Conservation (phyloP, 2,888 invertebrate species). For the Drosophila maculinotata region DNA sequence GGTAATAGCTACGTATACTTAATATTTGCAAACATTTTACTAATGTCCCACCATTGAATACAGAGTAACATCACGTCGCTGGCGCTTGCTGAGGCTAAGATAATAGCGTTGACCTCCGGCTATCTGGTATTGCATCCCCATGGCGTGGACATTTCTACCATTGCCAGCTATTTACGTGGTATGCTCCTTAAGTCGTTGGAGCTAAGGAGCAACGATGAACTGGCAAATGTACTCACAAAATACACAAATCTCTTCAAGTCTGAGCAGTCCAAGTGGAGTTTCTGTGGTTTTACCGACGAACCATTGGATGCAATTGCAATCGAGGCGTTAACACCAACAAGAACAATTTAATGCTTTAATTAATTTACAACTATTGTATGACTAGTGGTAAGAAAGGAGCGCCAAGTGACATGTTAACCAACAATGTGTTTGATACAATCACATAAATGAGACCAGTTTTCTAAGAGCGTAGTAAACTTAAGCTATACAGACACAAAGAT, state of each 20-base stretch:
- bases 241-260: conserved; percentile 93
- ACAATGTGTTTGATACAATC: conserved; percentile 65
- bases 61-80: conserved; percentile 49
- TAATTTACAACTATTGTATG: conserved; percentile 58
- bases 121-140: conserved; percentile 95
- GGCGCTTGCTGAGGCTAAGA: conserved; percentile 87
- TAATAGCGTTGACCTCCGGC: conserved; percentile 94
- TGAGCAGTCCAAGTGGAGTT: conserved; percentile 90
- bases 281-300: conserved; percentile 87
- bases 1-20: conserved; percentile 14
- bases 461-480: conserved; percentile 37
- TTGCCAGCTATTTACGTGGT: conserved; percentile 95
- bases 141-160: conserved; percentile 95
- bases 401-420: conserved; percentile 61
- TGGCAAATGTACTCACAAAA: conserved; percentile 91
- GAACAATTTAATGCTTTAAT: conserved; percentile 72
- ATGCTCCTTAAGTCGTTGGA: conserved; percentile 87
- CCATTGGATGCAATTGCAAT: conserved; percentile 34
- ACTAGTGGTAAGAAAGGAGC: conserved; percentile 45
- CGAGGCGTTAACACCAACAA: conserved; percentile 44
- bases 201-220: conserved; percentile 89
- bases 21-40: neutral
- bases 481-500: conserved; percentile 21
- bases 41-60: neutral
- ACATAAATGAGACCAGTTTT: conserved; percentile 74